These are phyloP conservation scores for Pollenia labialis DNA, from an alignment of 2,888 invertebrate species.

Conservation along the genomic window DNA sequence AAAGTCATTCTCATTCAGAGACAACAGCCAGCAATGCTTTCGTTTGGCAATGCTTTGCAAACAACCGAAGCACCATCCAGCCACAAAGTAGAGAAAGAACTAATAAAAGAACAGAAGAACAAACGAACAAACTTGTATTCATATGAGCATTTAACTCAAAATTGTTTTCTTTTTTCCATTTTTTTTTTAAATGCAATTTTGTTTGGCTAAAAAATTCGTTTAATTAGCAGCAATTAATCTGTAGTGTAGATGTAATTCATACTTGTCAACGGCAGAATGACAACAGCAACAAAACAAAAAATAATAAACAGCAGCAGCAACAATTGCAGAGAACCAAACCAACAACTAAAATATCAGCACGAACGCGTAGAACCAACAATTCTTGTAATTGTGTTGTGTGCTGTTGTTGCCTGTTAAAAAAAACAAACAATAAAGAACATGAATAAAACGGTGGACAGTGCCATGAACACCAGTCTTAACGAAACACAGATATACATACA, in stretches of 20 bases:
- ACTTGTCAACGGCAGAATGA: constrained; percentile 67
- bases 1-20: constrained; percentile 54
- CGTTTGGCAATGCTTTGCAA: background rate
- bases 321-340: constrained; percentile 10
- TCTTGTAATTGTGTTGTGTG: constrained; percentile 43
- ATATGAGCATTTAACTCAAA: background rate
- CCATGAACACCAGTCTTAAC: constrained; percentile 11
- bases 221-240: constrained; percentile 77
- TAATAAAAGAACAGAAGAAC: background rate
- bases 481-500: too few relatives aligned
- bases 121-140: background rate
- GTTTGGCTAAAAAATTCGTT: constrained; percentile 72
- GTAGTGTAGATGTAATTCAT: constrained; percentile 74
- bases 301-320: constrained; percentile 31
- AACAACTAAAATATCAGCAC: constrained; percentile 23
- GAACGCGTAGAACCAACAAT: constrained; percentile 33
- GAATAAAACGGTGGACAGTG: constrained; percentile 47
- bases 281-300: constrained; percentile 5
- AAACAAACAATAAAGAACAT: constrained; percentile 31
- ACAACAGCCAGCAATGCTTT: constrained; percentile 3
- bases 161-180: background rate
- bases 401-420: constrained; percentile 32
- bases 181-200: constrained; percentile 41
- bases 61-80: constrained; percentile 5
- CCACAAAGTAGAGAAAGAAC: constrained; percentile 1